Evolutionary conservation across 1,140 invertebrate species (phyloP), one percentile per base, ranked within the genome.

Genomic region (Drosophila equinoxialis): DNA sequence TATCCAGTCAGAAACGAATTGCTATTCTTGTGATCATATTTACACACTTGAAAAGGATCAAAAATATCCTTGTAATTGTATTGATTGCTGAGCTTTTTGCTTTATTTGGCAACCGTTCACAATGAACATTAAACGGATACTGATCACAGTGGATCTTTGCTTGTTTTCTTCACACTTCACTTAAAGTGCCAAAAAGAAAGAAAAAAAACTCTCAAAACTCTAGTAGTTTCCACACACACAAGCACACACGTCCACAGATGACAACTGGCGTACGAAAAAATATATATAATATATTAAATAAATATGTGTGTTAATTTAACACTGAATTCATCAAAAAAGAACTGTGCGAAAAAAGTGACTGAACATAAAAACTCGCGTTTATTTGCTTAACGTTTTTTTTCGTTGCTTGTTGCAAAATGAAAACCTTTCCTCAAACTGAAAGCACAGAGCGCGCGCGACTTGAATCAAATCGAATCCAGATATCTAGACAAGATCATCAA

Each of bases 221-320:
- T 82, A 83, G 68, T 86, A 86, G 83, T 86, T 86, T 87, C 73
- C 57, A 70, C 82, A 75, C 79, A 77, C 69, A 62, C 75, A 55
- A 65, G 33, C 64, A 60, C 61, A 72, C 65, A 48, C 20, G 57
- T 48, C 63, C 65, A 62, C 39, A 76, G 68, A 82, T 76, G 57
- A 72, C 83, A 87, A 68, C 83, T 86, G 82, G 75, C 71, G 57
- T 41, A 66, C 55, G 48, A 71, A 76, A 76, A 65, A 65, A 20
- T 20, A 71, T 58, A 57, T 45, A 68, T 67, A 79, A 79, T 77
- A 86, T 79, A 83, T 86, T 87, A 69, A 83, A 70, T 48, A 87
- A 86, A 86, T 83, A 86, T 77, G 66, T 77, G 71, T 86, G 83
- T 70, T 87, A 82, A 87, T 76, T 51, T 76, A 87, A 83, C 73